A percentile compares a stretch with the other conserved stretches of the same genome.
Evolutionary conservation across 2,113 vertebrate species (phyloP).

Genomic region (Gopherus flavomarginatus): DNA sequence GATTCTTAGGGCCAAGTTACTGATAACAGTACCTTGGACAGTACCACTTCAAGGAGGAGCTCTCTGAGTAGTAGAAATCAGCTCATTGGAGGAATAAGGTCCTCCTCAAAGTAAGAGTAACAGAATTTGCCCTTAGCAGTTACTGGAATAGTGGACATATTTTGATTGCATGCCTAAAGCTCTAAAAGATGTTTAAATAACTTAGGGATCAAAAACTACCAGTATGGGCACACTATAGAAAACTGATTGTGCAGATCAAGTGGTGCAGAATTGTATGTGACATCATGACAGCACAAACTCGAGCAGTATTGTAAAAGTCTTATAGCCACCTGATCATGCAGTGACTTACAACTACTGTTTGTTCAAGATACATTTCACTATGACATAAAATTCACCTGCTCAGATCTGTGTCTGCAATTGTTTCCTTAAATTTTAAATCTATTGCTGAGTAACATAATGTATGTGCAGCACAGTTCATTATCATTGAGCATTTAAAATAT

Average conservation of each 20-base stretch:
- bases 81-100: neutral
- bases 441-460: no score
- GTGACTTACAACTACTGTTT: neutral
- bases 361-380: neutral
- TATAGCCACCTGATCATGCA: neutral
- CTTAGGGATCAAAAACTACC: neutral
- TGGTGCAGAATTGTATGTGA: neutral
- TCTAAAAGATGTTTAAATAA: neutral
- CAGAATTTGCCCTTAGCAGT: neutral
- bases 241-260: neutral
- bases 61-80: neutral
- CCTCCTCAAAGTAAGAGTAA: neutral
- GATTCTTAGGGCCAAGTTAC: neutral
- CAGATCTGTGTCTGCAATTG: neutral
- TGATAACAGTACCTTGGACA: neutral
- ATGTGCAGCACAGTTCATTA: neutral
- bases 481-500: neutral
- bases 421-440: neutral
- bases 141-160: neutral
- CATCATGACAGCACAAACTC: neutral
- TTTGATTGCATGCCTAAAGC: neutral
- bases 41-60: neutral
- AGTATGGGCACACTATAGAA: neutral
- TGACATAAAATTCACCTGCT: neutral
- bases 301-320: neutral